Base-by-base conservation (phyloP, 1,140 invertebrate genomes). In the Drosophila ercepeae region DNA sequence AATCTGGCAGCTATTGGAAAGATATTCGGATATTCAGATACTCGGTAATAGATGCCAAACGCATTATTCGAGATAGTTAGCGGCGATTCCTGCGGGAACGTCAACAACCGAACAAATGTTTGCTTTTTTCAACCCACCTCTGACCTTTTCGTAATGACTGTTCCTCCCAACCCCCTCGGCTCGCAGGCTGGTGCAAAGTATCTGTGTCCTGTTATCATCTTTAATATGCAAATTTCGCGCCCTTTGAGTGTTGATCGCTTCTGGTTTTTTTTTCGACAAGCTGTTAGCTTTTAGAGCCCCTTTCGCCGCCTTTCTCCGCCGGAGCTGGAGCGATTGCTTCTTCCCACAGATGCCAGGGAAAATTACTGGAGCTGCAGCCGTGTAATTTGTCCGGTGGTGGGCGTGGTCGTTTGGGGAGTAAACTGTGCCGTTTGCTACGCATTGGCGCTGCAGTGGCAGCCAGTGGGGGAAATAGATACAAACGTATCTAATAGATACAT, bases 401-500 rank as follows among this genome's bases (percentile, higher is more conserved):
- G 63, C 63, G 63, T 67, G 60, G 46, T 23, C 19, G 36, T 4
- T 44, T 27, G 16, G 8, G 21, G n/a, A 44, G 79, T 88, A 88
- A 88, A 88, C 81, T 86, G 81, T 86, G 76, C 74, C 81, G 82
- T 86, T 86, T 86, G 82, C 77, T 86, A 86, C 81, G 81, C 81
- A 86, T 86, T 86, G 81, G 81, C 81, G 71, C 78, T 63, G 23
- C 4, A 14, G n/a, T 5, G 3, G 6, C 18, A 23, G 11, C 19
- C 11, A 53, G 6, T 8, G 27, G 3, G 8, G n/a, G 60, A 21
- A 25, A 32, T 11, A 71, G 61, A 86, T 79, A 86, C 81, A 86
- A 86, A 86, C 82, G 82, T 86, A 86, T 86, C 82, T 86, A 88
- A 86, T 86, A 88, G 82, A 86, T 86, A 86, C 82, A 86, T 86